Evolutionary conservation across 2,797 vertebrate species (phyloP).

Genomic region (Buceros bicornis): DNA sequence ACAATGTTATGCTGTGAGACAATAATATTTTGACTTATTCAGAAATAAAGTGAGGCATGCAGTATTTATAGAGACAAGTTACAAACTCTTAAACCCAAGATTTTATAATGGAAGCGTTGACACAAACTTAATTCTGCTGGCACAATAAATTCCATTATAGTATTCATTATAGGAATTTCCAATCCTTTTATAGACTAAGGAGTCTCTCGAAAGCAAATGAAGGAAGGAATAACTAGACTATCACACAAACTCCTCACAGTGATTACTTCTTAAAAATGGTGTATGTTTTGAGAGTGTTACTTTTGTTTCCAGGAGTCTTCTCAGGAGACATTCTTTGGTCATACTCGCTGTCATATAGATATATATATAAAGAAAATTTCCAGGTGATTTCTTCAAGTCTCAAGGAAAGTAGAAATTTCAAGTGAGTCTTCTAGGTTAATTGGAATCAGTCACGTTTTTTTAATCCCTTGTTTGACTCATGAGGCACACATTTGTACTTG

Average conservation of each 20-base stretch:
- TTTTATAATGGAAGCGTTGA: slow-evolving; percentile 41
- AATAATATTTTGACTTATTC: not conserved
- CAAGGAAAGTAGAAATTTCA: not conserved
- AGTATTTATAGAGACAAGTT: slow-evolving; percentile 19
- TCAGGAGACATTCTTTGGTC: not conserved
- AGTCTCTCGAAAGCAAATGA: slow-evolving; percentile 27
- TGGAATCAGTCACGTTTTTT: not conserved
- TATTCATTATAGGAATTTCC: slow-evolving; percentile 43
- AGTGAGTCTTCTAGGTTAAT: not conserved
- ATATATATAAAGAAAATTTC: not conserved
- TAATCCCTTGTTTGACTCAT: not conserved
- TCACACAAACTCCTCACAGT: not conserved
- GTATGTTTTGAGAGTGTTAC: not conserved
- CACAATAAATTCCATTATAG: slow-evolving; percentile 49
- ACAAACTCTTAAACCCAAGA: not conserved
- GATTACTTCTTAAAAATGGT: not conserved
- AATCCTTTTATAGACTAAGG: slow-evolving; percentile 32
- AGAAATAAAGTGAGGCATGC: not conserved
- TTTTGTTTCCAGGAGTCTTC: not conserved
- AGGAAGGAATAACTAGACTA: not conserved
- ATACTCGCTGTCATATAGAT: not conserved
- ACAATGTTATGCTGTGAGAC: not conserved
- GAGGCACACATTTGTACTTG: not conserved
- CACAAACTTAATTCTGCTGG: slow-evolving; percentile 6
- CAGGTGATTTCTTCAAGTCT: not conserved